A percentile compares a stretch with the other conserved stretches of the same genome.
These are phyloP conservation scores for Galeruca laticollis DNA, from an alignment of 2,888 invertebrate genomes.

Conservation along the genomic window DNA sequence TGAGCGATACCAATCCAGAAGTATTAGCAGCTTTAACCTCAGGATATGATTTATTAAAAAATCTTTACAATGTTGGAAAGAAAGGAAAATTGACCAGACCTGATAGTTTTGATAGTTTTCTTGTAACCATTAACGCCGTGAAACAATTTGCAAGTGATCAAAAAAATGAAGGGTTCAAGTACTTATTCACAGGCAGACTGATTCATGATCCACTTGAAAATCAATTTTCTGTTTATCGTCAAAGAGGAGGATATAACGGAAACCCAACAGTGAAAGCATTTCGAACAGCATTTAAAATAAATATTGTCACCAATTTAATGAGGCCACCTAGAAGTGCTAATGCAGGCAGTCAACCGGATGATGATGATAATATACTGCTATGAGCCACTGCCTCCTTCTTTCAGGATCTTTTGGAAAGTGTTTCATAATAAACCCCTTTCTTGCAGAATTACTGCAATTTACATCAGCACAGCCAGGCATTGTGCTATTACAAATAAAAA, in stretches of 20 bases:
- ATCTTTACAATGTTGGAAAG: neutral
- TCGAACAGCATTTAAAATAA: too few species aligned
- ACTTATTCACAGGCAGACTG: conserved; percentile 16
- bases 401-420: too few species aligned
- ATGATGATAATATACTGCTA: neutral
- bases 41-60: conserved; percentile 13
- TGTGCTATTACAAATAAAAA: too few species aligned
- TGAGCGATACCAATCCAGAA: neutral
- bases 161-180: conserved; percentile 5
- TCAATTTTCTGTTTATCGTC: too few species aligned
- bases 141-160: conserved; percentile 10
- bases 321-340: too few species aligned
- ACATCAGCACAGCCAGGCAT: too few species aligned
- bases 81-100: conserved; percentile 14
- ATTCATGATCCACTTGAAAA: conserved; percentile 1
- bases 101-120: conserved; percentile 18
- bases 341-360: neutral
- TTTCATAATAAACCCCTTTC: too few species aligned
- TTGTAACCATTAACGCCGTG: neutral
- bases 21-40: neutral
- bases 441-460: too few species aligned
- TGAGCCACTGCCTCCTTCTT: too few species aligned
- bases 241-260: too few species aligned
- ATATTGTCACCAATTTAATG: too few species aligned
- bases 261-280: too few species aligned